Evolutionary conservation across 2,113 vertebrate genomes (phyloP).

Genomic region (Periophthalmus modestus): DNA sequence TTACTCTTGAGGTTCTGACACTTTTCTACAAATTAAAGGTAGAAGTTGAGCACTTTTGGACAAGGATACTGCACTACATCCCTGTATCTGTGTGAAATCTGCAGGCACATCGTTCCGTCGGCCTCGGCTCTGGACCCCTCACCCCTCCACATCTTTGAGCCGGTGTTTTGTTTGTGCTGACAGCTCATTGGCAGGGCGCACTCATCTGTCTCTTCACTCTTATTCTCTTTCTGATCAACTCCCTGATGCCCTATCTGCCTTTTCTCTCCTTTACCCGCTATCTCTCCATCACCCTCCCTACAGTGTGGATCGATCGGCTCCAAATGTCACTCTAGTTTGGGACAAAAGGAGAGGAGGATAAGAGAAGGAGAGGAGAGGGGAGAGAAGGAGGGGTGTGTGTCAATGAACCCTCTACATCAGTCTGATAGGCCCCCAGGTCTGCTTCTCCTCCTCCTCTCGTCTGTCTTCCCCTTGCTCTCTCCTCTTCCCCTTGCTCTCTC

Average conservation of each 20-base stretch:
- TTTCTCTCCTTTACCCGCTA: constrained; percentile 42
- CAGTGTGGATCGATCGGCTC: constrained; percentile 55
- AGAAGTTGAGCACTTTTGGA: not conserved
- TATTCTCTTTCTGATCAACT: constrained; percentile 53
- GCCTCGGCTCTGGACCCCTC: not conserved
- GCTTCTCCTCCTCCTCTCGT: too few relatives aligned
- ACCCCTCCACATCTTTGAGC: constrained; percentile 15
- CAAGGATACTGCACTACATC: not conserved
- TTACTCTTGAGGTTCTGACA: too few relatives aligned
- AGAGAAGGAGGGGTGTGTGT: constrained; percentile 18
- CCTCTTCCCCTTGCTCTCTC: too few relatives aligned
- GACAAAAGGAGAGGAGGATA: constrained; percentile 46
- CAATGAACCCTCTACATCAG: constrained; percentile 48
- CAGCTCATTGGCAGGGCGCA: constrained; percentile 49
- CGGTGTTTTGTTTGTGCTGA: constrained; percentile 32
- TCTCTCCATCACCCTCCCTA: constrained; percentile 11
- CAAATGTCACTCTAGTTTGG: constrained; percentile 63
- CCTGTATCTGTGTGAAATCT: not conserved
- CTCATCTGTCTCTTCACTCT: constrained; percentile 42
- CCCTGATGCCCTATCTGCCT: constrained; percentile 55
- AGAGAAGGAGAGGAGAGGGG: constrained; percentile 37
- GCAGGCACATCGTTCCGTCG: not conserved
- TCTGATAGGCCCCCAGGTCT: too few relatives aligned
- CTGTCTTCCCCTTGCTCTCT: too few relatives aligned
- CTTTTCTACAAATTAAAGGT: too few relatives aligned